These are phyloP conservation scores for Podargus strigoides DNA, from an alignment of 2,797 vertebrate genomes.

Conservation along the genomic window DNA sequence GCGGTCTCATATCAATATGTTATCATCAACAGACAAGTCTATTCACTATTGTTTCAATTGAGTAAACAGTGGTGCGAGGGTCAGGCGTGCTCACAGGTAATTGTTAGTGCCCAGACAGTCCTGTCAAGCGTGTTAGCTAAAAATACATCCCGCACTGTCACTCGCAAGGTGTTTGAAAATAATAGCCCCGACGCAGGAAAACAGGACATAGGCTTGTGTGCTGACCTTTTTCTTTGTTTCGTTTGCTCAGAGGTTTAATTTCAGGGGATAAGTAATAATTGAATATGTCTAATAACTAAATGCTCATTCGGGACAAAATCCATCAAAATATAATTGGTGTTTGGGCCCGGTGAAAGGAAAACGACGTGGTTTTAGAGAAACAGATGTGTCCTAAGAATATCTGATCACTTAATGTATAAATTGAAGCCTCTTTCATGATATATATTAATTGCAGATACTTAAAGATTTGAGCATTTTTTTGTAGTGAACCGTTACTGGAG, in stretches of 20 bases:
- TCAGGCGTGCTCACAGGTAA: conserved; percentile 86
- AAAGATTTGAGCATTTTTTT: conserved; percentile 71
- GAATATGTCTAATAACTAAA: conserved; percentile 81
- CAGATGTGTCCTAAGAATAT: conserved; percentile 65
- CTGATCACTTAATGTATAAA: conserved; percentile 74
- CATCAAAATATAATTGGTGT: conserved; percentile 81
- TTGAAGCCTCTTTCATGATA: conserved; percentile 66
- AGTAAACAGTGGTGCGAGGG: conserved; percentile 85
- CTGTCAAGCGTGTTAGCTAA: conserved; percentile 84
- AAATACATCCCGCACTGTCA: conserved; percentile 89
- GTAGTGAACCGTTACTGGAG: conserved; percentile 64
- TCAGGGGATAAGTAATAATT: conserved; percentile 79
- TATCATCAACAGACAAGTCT: conserved; percentile 80
- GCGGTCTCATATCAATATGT: conserved; percentile 76
- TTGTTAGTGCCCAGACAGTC: conserved; percentile 83
- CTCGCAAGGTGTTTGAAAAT: conserved; percentile 86
- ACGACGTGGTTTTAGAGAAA: conserved; percentile 44
- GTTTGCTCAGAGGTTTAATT: conserved; percentile 78
- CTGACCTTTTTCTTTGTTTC: conserved; percentile 91
- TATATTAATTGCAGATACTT: conserved; percentile 79
- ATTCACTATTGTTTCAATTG: conserved; percentile 82
- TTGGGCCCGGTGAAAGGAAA: conserved; percentile 71
- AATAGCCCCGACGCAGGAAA: conserved; percentile 81
- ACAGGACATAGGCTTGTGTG: conserved; percentile 79
- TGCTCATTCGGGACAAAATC: conserved; percentile 80